Base-by-base conservation (phyloP, 2,797 vertebrate genomes). In the Anas bahamensis region DNA sequence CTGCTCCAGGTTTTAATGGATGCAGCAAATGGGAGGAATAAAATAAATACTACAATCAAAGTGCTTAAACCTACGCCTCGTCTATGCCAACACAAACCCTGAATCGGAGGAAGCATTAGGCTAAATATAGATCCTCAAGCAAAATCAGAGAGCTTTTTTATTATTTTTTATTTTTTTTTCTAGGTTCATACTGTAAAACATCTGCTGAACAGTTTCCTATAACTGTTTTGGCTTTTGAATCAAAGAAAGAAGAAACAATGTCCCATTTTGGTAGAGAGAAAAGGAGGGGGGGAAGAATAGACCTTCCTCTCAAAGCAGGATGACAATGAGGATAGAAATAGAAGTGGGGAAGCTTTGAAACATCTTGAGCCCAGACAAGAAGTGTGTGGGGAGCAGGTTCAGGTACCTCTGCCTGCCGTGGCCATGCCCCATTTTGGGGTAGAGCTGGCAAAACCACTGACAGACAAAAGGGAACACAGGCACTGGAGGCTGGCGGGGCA, bases 151-250 rank as follows among this genome's bases (percentile, higher is more conserved):
- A 60, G 93, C 85, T 92, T 83, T 82, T 52, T 52, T 83, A 19
- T 89, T 93, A 88, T 93, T 72, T 42, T 46, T 33, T 7, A 3
- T 22, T 48, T 97, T 97, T 97, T 93, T 95, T 97, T 83, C 93
- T 97, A 96, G 95, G 97, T 98, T 97, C 96, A 89, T 97, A 91
- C 96, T 95, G 92, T 97, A 97, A 97, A 98, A 98, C 98, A 98
- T 98, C 98, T 98, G 98, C 97, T 97, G 97, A 98, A 97, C 97
- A 98, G 98, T 98, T 98, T 98, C 98, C 98, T 98, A 98, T 98
- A 98, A 97, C 97, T 97, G 98, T 98, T 98, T 98, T 98, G 98
- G 98, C 97, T 97, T 97, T 97, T 96, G 97, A 98, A 98, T 98
- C 98, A 98, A 98, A 98, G 98, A 96, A 89, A 76, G 88, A 86